A percentile compares a stretch with the other conserved stretches of the same genome.
These are phyloP conservation scores for Buphagus erythrorhynchus DNA, from an alignment of 2,797 vertebrate species.

Conservation along the genomic window DNA sequence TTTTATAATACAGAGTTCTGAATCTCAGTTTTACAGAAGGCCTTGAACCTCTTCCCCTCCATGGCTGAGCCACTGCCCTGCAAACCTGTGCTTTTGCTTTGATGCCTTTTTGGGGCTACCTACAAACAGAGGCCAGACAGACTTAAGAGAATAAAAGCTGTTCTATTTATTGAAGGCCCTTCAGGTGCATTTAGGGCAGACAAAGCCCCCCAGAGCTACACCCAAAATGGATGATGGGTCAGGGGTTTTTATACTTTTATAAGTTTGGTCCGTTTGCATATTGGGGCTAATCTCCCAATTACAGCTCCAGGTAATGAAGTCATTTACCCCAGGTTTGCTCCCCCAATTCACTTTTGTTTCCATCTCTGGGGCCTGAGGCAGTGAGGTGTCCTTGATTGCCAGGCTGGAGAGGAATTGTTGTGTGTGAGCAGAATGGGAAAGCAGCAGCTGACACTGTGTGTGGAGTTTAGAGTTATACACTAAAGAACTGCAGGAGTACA, in stretches of 20 bases:
- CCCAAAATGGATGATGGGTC: accelerated
- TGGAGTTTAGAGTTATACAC: accelerated
- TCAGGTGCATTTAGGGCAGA: not conserved
- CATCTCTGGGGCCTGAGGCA: not conserved
- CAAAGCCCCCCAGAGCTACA: accelerated
- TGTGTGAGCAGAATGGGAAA: not conserved
- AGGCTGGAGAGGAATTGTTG: not conserved
- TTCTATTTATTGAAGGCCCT: not conserved
- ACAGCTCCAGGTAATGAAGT: not conserved
- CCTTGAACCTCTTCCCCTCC: not conserved
- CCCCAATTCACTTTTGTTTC: not conserved
- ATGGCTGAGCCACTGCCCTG: not conserved
- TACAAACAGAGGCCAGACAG: not conserved
- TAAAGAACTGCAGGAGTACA: accelerated
- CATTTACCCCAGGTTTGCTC: not conserved
- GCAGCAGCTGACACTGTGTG: accelerated
- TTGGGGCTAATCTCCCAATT: accelerated
- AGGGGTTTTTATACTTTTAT: accelerated
- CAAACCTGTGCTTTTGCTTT: not conserved
- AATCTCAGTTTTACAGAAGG: not conserved
- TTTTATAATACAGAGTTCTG: not conserved
- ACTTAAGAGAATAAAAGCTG: not conserved
- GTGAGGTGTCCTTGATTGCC: not conserved
- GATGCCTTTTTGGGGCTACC: not conserved
- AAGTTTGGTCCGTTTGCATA: not conserved